Conservation (phyloP, 2,888 invertebrate genomes). For the Quadroppia sp. region DNA sequence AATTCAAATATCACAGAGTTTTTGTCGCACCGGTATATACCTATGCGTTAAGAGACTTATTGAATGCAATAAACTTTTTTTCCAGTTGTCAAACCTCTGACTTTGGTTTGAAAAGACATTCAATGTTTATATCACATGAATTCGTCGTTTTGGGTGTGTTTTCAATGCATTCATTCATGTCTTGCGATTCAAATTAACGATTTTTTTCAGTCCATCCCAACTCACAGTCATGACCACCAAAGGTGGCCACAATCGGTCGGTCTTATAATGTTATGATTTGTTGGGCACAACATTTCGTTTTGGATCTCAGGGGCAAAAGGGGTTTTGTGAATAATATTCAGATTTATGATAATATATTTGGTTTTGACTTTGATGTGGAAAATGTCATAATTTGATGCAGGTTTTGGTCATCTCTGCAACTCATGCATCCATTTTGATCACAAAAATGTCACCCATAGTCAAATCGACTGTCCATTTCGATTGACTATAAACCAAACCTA, state of each 20-base stretch:
- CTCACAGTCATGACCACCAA: no score
- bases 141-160: slow-evolving; percentile 24
- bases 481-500: background rate
- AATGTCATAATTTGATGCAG: no score
- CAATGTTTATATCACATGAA: slow-evolving; percentile 20
- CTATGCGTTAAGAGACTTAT: slow-evolving; percentile 12
- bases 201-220: background rate
- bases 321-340: no score
- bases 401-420: background rate
- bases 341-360: no score
- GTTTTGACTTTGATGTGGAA: no score
- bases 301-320: no score
- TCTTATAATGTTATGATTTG: no score
- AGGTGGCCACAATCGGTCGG: no score
- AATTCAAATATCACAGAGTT: slow-evolving; percentile 8
- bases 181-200: background rate
- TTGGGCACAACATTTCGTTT: no score
- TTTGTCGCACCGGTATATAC: slow-evolving; percentile 19
- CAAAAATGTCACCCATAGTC: slow-evolving; percentile 21
- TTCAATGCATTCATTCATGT: background rate
- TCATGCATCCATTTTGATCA: slow-evolving; percentile 29
- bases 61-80: slow-evolving; percentile 34
- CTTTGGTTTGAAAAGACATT: background rate
- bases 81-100: slow-evolving; percentile 18
- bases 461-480: slow-evolving; percentile 33